These are phyloP conservation scores for Helarctos malayanus DNA, from an alignment of 2,797 vertebrate genomes.

Conservation along the genomic window DNA sequence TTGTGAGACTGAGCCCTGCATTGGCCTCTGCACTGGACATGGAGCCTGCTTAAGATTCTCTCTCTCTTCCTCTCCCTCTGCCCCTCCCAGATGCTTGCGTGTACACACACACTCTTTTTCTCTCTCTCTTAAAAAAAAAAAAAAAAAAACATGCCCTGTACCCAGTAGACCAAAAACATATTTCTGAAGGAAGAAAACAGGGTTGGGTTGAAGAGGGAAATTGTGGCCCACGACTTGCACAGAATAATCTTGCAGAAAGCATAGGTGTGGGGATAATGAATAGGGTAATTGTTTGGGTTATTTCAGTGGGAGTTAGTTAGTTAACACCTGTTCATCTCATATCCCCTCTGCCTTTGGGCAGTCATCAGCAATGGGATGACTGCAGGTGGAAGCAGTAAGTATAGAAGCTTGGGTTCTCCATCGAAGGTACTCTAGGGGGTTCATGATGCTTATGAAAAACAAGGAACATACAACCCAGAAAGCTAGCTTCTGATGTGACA, in stretches of 20 bases:
- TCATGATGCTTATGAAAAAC: conserved; percentile 5
- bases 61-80: neutral
- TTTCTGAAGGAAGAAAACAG: conserved; percentile 37
- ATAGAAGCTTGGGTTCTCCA: neutral
- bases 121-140: neutral
- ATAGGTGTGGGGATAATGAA: neutral
- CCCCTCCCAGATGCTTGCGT: neutral
- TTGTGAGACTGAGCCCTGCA: neutral
- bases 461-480: neutral
- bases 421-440: neutral
- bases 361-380: neutral
- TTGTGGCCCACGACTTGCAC: neutral
- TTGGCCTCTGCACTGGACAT: neutral
- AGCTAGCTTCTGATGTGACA: neutral
- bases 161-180: conserved; percentile 18
- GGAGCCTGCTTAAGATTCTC: neutral
- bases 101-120: neutral
- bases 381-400: neutral
- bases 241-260: neutral
- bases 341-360: neutral
- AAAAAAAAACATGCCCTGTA: neutral
- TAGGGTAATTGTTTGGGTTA: neutral
- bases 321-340: neutral
- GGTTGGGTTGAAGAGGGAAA: conserved; percentile 50
- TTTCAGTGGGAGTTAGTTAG: neutral